Percentiles rank a stretch among this genome's conserved stretches.
phyloP scores from a whole-genome alignment of 2,888 invertebrate genomes.

The Galerucella calmariensis region DNA sequence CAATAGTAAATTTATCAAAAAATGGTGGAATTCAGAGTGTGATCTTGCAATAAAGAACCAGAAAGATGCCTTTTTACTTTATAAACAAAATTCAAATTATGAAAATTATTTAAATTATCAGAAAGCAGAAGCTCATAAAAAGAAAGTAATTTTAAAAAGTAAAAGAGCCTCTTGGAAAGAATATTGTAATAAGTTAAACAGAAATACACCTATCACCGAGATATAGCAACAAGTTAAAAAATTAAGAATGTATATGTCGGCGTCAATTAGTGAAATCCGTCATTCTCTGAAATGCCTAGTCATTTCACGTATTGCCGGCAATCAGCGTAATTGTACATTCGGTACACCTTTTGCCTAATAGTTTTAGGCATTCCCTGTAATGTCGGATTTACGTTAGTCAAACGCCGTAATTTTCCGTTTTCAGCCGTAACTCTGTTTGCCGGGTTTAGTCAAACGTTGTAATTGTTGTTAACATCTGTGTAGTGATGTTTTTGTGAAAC shows the following conservation, averaged over 20 bases:
- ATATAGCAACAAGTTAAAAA: conserved; percentile 15
- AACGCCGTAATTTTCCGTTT: no score
- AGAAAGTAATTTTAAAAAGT: conserved; percentile 13
- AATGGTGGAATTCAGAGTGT: conserved; percentile 13
- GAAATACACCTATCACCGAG: conserved; percentile 7
- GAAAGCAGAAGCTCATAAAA: conserved; percentile 7
- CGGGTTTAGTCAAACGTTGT: no score
- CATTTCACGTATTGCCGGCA: no score
- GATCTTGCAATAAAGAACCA: not conserved
- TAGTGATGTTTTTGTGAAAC: no score
- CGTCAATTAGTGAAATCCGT: no score
- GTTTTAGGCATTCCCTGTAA: no score
- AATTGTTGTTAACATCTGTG: no score
- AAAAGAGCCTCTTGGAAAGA: conserved; percentile 6
- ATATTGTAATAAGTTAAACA: conserved; percentile 16
- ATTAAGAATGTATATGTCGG: conserved; percentile 8
- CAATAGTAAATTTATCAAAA: conserved; percentile 10
- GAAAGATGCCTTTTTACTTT: conserved; percentile 11
- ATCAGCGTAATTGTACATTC: no score
- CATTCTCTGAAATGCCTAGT: no score
- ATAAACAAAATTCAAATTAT: conserved; percentile 10
- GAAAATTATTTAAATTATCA: conserved; percentile 14
- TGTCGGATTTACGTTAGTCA: no score
- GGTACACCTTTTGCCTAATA: no score
- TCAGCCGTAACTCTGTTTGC: no score